Evolutionary conservation across 2,888 invertebrate species (phyloP).

Genomic region (Ophion obscuratus): DNA sequence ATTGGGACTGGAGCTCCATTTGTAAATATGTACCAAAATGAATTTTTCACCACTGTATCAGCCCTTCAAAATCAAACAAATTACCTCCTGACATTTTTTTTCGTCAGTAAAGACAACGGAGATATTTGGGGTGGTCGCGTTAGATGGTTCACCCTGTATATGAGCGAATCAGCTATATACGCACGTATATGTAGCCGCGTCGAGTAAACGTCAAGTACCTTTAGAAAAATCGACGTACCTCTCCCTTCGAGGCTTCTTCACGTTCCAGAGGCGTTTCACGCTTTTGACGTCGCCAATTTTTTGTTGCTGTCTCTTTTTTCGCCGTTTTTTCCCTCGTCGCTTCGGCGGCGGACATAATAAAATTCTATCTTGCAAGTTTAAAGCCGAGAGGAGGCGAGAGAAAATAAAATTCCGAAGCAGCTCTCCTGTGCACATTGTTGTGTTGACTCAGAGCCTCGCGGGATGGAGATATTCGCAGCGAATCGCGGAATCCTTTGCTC

Average conservation of each 20-base stretch:
- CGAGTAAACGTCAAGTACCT: constrained; percentile 75
- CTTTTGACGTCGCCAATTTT: constrained; percentile 76
- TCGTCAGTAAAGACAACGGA: too few species aligned
- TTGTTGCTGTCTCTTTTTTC: constrained; percentile 39
- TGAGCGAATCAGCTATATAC: not conserved
- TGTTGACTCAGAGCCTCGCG: constrained; percentile 39
- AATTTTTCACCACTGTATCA: too few species aligned
- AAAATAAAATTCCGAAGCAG: constrained; percentile 51
- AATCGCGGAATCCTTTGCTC: constrained; percentile 37
- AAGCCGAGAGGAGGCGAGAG: constrained; percentile 37
- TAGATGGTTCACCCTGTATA: not conserved
- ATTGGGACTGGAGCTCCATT: too few species aligned
- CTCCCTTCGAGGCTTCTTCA: constrained; percentile 53
- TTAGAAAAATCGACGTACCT: constrained; percentile 75
- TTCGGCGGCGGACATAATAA: constrained; percentile 46
- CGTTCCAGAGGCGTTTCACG: constrained; percentile 54
- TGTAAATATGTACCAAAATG: too few species aligned
- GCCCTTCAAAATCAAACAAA: too few species aligned
- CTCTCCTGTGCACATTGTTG: constrained; percentile 39
- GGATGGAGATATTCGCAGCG: constrained; percentile 26
- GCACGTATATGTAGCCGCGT: constrained; percentile 60
- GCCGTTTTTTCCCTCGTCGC: constrained; percentile 28
- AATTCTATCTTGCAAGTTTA: constrained; percentile 46
- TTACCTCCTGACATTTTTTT: too few species aligned
- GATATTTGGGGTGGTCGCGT: too few species aligned